These are phyloP conservation scores for Netelia virgata DNA, from an alignment of 2,888 invertebrate species.

Conservation along the genomic window DNA sequence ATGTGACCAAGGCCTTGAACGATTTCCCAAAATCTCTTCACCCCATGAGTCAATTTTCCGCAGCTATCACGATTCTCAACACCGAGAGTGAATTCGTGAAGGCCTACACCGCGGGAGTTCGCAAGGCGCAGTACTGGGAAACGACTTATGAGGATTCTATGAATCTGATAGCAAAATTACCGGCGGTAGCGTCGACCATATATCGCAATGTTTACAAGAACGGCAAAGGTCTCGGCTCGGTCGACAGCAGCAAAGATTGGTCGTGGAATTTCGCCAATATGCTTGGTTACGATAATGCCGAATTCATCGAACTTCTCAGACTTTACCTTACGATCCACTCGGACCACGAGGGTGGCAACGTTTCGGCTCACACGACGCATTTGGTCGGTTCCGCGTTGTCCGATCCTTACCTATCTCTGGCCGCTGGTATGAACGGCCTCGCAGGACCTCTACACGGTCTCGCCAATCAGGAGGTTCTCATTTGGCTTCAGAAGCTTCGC, in stretches of 20 bases:
- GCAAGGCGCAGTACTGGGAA: slow-evolving; percentile 97
- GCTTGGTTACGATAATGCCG: slow-evolving; percentile 94
- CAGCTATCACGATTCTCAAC: slow-evolving; percentile 96
- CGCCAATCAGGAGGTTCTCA: slow-evolving; percentile 96
- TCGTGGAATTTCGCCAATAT: slow-evolving; percentile 95
- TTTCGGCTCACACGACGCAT: slow-evolving; percentile 97
- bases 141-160: slow-evolving; percentile 96
- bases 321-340: slow-evolving; percentile 96
- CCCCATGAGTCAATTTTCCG: slow-evolving; percentile 97
- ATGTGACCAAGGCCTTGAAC: slow-evolving; percentile 97
- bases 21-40: slow-evolving; percentile 95
- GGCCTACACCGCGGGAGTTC: slow-evolving; percentile 95
- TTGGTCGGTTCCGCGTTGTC: slow-evolving; percentile 97
- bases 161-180: slow-evolving; percentile 97
- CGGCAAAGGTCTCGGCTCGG: slow-evolving; percentile 93
- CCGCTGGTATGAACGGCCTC: slow-evolving; percentile 96
- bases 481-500: slow-evolving; percentile 97
- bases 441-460: slow-evolving; percentile 98
- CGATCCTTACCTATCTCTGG: slow-evolving; percentile 96
- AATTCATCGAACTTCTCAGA: slow-evolving; percentile 96
- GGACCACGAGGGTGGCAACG: slow-evolving; percentile 98
- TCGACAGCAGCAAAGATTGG: slow-evolving; percentile 96
- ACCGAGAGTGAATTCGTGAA: slow-evolving; percentile 96
- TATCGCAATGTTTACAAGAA: slow-evolving; percentile 94
- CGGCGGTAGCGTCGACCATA: slow-evolving; percentile 97